These are phyloP conservation scores for Heterohyrax brucei DNA, from an alignment of 2,797 vertebrate genomes.

Conservation along the genomic window DNA sequence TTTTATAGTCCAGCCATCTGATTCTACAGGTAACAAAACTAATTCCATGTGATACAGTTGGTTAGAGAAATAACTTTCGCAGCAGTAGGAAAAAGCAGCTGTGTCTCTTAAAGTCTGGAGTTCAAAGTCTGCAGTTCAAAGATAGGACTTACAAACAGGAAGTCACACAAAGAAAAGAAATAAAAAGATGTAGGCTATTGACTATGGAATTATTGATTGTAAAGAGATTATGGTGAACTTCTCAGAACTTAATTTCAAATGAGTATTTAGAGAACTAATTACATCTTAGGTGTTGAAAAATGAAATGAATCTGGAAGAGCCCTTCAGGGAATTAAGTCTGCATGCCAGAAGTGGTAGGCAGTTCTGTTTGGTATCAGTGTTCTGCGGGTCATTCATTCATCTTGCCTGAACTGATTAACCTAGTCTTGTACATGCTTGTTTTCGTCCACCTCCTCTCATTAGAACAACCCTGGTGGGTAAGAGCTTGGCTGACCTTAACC, in stretches of 20 bases:
- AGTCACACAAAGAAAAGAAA: neutral
- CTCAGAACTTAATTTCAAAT: constrained; percentile 37
- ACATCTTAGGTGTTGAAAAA: neutral
- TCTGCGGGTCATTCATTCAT: neutral
- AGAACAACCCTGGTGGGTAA: too few species aligned
- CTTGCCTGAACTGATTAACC: neutral
- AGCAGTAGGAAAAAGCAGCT: neutral
- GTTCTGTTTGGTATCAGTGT: neutral
- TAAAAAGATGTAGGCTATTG: neutral
- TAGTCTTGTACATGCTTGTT: neutral
- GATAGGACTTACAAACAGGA: neutral
- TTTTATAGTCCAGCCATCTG: neutral
- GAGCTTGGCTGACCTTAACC: too few species aligned
- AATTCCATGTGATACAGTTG: neutral
- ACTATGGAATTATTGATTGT: neutral
- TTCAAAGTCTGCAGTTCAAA: constrained; percentile 64
- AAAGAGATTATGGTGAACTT: constrained; percentile 6
- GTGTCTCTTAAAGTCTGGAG: neutral
- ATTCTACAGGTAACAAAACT: constrained; percentile 1
- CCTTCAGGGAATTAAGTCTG: neutral
- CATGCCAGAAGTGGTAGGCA: neutral
- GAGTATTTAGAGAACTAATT: constrained; percentile 45
- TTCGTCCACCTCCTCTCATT: neutral
- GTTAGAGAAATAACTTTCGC: neutral
- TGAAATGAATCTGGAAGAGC: neutral